A percentile compares a stretch with the other conserved stretches of the same genome.
These are phyloP conservation scores for Aplysia californica DNA, from an alignment of 1,140 invertebrate genomes.

Conservation along the genomic window DNA sequence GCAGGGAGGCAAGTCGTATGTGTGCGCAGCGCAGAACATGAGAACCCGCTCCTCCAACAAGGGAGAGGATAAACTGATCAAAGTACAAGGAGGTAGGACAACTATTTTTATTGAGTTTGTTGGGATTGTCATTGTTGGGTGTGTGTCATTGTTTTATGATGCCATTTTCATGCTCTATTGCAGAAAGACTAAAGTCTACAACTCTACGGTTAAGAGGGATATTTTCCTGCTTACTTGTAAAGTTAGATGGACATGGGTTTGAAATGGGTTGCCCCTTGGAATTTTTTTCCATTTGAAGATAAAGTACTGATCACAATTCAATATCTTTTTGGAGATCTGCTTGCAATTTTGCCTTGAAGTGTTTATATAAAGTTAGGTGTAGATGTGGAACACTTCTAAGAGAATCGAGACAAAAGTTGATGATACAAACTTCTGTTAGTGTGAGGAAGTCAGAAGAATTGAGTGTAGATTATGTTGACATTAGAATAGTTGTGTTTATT, in stretches of 20 bases:
- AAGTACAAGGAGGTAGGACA: constrained; percentile 32
- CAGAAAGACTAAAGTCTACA: background rate
- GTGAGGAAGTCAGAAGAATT: too few relatives aligned
- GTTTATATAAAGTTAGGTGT: too few relatives aligned
- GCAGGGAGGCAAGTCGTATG: constrained; percentile 44
- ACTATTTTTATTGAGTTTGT: background rate
- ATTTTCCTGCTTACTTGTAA: background rate
- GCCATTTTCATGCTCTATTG: background rate
- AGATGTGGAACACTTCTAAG: too few relatives aligned
- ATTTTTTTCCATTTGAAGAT: too few relatives aligned
- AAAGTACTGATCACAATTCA: too few relatives aligned
- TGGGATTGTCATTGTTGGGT: background rate
- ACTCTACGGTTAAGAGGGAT: background rate
- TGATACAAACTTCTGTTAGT: too few relatives aligned
- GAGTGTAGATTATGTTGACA: too few relatives aligned
- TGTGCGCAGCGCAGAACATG: constrained; percentile 38
- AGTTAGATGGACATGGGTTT: background rate
- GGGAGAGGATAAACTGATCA: constrained; percentile 38
- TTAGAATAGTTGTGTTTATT: too few relatives aligned
- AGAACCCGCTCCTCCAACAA: constrained; percentile 33
- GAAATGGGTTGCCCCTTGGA: background rate
- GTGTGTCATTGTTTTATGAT: background rate
- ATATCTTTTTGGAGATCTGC: too few relatives aligned
- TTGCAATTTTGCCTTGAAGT: too few relatives aligned
- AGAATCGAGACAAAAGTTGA: too few relatives aligned